Base-by-base conservation (phyloP, 2,113 vertebrate species). In the Sigmodon hispidus region DNA sequence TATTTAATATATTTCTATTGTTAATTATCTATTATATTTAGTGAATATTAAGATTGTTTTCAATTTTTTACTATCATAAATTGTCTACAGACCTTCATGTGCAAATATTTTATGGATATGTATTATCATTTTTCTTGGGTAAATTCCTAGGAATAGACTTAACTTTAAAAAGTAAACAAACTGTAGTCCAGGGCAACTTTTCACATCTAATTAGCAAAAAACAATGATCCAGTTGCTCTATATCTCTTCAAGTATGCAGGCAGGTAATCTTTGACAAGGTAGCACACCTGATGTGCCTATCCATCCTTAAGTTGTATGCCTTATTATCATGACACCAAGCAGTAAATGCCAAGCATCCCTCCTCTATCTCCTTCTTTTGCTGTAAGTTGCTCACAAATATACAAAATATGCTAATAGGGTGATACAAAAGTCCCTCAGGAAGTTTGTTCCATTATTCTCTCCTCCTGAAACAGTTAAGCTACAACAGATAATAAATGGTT, bases 111-210 rank as follows among this genome's bases (percentile, higher is more conserved):
- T 67, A 93, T 69, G 43, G 36, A 67, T 17, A 85, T 61, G 29
- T 79, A 69, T 11, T 70, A 72, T 45, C 29, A 89, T 80, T 89
- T 94, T 79, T 72, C 67, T 89, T 92, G 45, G 57, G 17, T 92
- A 94, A 94, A 61, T n/a, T 29, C 22, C 31, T 89, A 85, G 11
- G 16, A 89, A 40, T 95, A 52, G 81, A 65, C 45, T 96, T 63
- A 90, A 93, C 16, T 55, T 40, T 29, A 61, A 83, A 59, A 83
- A 59, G 29, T 24, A 81, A 3, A 79, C 43, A 94, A 89, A 61
- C 63, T 52, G 8, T 63, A 52, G 72, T 94, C 65, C 75, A 93
- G 87, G 7, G n/a, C 76, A 91, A 13, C 50, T 75, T 73, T 91
- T 88, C 70, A 24, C n/a, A 75, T 65, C 43, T 40, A 43, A 76